Base-by-base conservation (phyloP, 2,113 vertebrate species). In the Lampris megalopsis region DNA sequence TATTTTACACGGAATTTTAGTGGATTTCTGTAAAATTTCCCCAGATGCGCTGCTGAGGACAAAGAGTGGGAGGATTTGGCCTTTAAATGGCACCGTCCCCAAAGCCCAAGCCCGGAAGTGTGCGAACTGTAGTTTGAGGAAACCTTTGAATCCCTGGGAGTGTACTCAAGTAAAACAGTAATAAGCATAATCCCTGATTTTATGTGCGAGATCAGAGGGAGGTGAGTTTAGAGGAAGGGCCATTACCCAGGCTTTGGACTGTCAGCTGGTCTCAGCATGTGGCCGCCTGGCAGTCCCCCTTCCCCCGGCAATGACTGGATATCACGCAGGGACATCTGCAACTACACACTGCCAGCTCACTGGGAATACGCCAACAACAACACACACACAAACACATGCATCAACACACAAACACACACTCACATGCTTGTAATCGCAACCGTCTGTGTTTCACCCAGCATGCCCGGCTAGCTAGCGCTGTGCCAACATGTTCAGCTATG, bases 81-180 rank as follows among this genome's bases (percentile, higher is more conserved):
- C 50, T 77, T 68, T 54, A 48, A 7, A 13, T 60, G 9, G 3
- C 6, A 47, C 77, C 58, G 64, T 57, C 40, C 56, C 13, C 64
- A 9, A 64, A 75, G 9, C 47, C 35, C 10, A 45, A 41, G 62
- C 43, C 65, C 9, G 54, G 53, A 56, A 68, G 68, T 35, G 76
- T 79, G 65, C 71, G 69, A 73, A 67, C 24, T n/a, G 1, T 60
- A 60, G 24, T 36, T 24, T 35, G 9, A n/a, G 66, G 67, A 54
- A 75, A 61, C 11, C 82, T 65, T 1, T 4, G 2, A 75, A 61
- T 50, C 81, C 74, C 53, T 4, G 4, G 10, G 71, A 63, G 49
- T 13, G 56, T 63, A 70, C 79, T 80, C 57, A 88, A 74, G 49
- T 69, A 43, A 80, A 83, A 81, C 70, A 50, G 72, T 75, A 79